These are phyloP conservation scores for Aleiodes sp. DNA, from an alignment of 1,140 invertebrate genomes.

Conservation along the genomic window DNA sequence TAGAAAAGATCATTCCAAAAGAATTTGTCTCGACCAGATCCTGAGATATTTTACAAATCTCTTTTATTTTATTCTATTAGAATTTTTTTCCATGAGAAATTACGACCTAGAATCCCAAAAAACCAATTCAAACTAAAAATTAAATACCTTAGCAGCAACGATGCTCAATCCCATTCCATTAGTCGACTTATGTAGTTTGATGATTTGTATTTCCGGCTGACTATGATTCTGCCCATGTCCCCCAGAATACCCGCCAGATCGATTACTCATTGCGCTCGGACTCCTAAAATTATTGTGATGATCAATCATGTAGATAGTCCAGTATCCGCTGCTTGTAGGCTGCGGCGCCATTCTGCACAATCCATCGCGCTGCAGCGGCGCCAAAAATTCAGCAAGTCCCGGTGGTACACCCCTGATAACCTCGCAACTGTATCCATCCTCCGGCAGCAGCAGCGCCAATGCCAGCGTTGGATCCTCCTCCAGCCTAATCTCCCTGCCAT, in stretches of 20 bases:
- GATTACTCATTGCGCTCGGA: conserved; percentile 71
- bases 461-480: conserved; percentile 90
- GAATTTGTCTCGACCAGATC: too few species aligned
- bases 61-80: too few species aligned
- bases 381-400: conserved; percentile 92
- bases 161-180: conserved; percentile 94
- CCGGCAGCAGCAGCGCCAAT: conserved; percentile 91
- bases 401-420: conserved; percentile 91
- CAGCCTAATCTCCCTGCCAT: conserved; percentile 84
- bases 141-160: conserved; percentile 85
- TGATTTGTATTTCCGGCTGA: conserved; percentile 82
- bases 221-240: conserved; percentile 56
- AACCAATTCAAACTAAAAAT: not conserved
- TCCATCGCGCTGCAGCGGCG: conserved; percentile 85
- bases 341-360: conserved; percentile 90
- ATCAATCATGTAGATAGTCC: conserved; percentile 92
- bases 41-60: too few species aligned
- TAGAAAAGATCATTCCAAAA: too few species aligned
- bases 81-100: too few species aligned
- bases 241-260: conserved; percentile 66
- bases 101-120: not conserved
- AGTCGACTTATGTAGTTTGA: conserved; percentile 89
- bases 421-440: conserved; percentile 98
- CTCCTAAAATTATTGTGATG: conserved; percentile 71
- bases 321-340: conserved; percentile 88